Conservation (phyloP, 2,113 vertebrate genomes). For the Alectura lathami region DNA sequence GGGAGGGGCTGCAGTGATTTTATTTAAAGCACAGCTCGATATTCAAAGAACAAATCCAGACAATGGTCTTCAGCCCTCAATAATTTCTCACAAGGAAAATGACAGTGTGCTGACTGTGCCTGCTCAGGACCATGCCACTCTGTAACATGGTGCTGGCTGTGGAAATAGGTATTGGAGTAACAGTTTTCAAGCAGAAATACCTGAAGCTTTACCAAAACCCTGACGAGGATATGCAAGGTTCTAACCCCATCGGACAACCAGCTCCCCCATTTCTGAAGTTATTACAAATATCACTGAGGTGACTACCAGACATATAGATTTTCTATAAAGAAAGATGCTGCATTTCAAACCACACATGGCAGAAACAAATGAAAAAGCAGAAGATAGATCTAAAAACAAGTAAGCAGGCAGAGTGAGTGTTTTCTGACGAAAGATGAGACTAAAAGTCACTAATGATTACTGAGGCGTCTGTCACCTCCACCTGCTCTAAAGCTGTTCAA, state of each 20-base stretch:
- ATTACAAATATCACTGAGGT: neutral
- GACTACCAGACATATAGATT: neutral
- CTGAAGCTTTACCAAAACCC: neutral
- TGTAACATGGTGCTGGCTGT: neutral
- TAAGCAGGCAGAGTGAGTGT: neutral
- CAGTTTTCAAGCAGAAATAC: neutral
- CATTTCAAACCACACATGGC: neutral
- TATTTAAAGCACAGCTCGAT: neutral
- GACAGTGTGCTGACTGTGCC: neutral
- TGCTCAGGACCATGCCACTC: neutral
- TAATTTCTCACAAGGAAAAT: neutral
- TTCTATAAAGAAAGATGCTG: neutral
- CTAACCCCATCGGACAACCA: neutral
- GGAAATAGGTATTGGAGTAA: neutral
- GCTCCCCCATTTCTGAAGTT: neutral
- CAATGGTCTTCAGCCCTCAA: neutral
- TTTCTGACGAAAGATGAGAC: neutral
- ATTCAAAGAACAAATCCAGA: neutral
- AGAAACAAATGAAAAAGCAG: neutral
- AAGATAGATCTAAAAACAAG: neutral
- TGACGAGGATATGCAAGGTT: neutral
- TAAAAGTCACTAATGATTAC: neutral
- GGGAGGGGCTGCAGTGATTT: neutral
- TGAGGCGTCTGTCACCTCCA: neutral
- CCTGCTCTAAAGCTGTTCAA: neutral